These are phyloP conservation scores for Psittacara wagleri DNA, from an alignment of 2,113 vertebrate genomes.

Conservation along the genomic window DNA sequence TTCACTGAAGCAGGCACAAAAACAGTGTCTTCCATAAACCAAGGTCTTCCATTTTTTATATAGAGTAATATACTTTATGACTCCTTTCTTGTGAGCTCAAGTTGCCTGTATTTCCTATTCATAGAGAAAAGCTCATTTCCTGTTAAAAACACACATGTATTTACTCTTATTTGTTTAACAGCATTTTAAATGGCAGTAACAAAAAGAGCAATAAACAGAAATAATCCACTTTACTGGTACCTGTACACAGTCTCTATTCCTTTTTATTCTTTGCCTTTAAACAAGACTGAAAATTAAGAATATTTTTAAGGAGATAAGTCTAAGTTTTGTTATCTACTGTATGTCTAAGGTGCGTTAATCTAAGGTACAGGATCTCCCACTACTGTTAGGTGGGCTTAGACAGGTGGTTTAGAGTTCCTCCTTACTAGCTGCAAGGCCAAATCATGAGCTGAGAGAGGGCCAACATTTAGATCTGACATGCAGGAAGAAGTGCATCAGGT, in stretches of 20 bases:
- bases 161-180: neutral
- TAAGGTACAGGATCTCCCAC: neutral
- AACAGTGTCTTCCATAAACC: neutral
- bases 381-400: neutral
- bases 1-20: neutral
- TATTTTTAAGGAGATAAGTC: neutral
- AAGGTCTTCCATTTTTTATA: neutral
- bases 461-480: neutral
- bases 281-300: neutral
- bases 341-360: neutral
- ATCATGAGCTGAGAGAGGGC: neutral
- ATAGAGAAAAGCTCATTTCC: constrained; percentile 4
- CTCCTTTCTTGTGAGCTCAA: constrained; percentile 1
- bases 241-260: neutral
- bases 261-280: neutral
- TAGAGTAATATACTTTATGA: neutral
- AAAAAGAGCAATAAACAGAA: constrained; percentile 1
- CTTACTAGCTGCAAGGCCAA: neutral
- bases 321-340: neutral
- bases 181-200: neutral
- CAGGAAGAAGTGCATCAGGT: neutral
- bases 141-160: neutral
- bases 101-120: neutral
- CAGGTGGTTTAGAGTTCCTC: neutral
- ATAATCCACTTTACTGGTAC: neutral